A percentile compares a stretch with the other conserved stretches of the same genome.
Conservation (phyloP, 2,888 invertebrate genomes). For the Hanleya hanleyi region DNA sequence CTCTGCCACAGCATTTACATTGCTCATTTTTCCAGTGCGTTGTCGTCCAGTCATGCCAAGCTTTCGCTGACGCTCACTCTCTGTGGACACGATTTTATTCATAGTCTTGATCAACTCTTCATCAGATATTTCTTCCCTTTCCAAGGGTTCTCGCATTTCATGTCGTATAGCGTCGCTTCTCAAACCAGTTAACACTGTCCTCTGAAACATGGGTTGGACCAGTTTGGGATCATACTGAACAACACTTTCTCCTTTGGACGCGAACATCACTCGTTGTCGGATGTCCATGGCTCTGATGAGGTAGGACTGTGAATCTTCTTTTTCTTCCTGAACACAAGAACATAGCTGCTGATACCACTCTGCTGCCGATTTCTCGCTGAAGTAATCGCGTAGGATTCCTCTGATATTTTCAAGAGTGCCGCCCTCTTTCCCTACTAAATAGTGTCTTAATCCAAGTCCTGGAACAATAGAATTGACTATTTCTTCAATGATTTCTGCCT, state of each 20-base stretch:
- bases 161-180: background rate
- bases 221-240: background rate
- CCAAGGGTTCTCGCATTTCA: background rate
- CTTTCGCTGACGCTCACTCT: background rate
- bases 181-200: background rate
- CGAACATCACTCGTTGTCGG: background rate
- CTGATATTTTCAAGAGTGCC: background rate
- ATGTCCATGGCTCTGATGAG: background rate
- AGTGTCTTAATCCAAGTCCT: background rate
- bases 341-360: constrained; percentile 6
- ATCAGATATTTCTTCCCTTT: background rate
- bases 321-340: background rate
- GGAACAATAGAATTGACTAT: background rate
- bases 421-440: background rate
- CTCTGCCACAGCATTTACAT: too few species aligned
- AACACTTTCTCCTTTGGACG: background rate
- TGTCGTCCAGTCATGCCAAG: too few species aligned
- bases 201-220: background rate
- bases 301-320: background rate
- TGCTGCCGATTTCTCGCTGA: background rate
- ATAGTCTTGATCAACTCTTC: background rate
- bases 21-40: too few species aligned
- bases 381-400: background rate
- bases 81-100: background rate
- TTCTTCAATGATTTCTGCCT: background rate